These are phyloP conservation scores for Cyphomyrus discorhynchus DNA, from an alignment of 2,113 vertebrate genomes.

Conservation along the genomic window DNA sequence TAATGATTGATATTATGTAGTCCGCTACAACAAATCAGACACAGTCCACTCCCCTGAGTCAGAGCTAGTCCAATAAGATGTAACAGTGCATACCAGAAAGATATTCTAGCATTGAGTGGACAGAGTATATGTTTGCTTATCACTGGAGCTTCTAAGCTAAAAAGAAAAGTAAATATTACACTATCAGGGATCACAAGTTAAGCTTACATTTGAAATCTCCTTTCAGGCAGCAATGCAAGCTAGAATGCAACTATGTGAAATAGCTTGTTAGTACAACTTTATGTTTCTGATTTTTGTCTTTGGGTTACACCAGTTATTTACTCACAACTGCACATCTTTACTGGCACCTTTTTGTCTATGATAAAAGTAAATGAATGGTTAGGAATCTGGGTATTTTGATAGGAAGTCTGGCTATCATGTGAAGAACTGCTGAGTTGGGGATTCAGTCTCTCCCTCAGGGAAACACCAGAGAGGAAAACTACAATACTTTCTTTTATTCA, in stretches of 20 bases:
- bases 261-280: background rate
- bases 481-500: background rate
- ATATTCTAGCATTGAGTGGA: conserved; percentile 7
- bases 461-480: background rate
- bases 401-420: background rate
- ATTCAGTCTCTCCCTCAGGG: background rate
- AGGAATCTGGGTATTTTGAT: background rate
- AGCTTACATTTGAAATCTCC: background rate
- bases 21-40: background rate
- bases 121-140: conserved; percentile 40
- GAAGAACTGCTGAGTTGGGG: background rate
- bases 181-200: background rate
- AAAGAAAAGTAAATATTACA: conserved; percentile 30
- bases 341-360: background rate
- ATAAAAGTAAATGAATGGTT: background rate
- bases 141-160: conserved; percentile 8
- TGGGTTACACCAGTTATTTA: background rate
- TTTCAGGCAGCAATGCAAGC: background rate
- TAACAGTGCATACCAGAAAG: background rate
- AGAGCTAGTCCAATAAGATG: conserved; percentile 29
- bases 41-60: conserved; percentile 15
- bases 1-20: conserved; percentile 28
- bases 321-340: background rate
- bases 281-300: background rate
- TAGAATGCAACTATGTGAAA: background rate